These are phyloP conservation scores for Elymnias hypermnestra DNA, from an alignment of 1,140 invertebrate species.

Conservation along the genomic window DNA sequence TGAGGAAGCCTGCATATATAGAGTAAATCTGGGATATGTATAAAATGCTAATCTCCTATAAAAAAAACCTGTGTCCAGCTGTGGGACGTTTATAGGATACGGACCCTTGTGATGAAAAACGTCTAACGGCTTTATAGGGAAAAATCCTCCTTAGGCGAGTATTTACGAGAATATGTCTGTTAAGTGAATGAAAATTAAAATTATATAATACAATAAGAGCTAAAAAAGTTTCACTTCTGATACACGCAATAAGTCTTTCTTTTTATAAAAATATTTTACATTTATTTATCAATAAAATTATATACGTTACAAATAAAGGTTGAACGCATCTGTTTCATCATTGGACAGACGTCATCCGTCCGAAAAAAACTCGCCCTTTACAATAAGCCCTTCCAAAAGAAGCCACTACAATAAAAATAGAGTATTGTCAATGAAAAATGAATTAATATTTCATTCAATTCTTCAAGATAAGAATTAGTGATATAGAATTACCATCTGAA, in stretches of 20 bases:
- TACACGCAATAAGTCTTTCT: not conserved
- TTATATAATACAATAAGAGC: no score
- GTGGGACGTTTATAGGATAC: no score
- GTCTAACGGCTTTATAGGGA: no score
- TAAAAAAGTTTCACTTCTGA: no score
- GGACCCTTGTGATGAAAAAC: no score
- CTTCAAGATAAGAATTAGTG: conserved; percentile 50
- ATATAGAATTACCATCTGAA: conserved; percentile 65
- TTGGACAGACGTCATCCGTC: not conserved
- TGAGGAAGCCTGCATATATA: no score
- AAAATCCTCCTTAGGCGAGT: no score
- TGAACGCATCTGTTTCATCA: conserved; percentile 5
- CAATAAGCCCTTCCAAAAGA: conserved; percentile 21
- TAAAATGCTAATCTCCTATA: no score
- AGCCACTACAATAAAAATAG: conserved; percentile 66
- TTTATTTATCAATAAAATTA: not conserved
- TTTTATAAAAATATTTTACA: not conserved
- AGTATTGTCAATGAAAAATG: conserved; percentile 38
- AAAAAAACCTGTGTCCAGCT: no score
- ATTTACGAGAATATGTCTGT: no score
- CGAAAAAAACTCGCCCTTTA: conserved; percentile 13
- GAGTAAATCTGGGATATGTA: no score
- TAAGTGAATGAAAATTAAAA: no score
- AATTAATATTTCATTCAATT: conserved; percentile 63
- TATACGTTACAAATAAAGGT: not conserved